Conservation (phyloP, 2,797 vertebrate genomes). For the Calcarius lapponicus region DNA sequence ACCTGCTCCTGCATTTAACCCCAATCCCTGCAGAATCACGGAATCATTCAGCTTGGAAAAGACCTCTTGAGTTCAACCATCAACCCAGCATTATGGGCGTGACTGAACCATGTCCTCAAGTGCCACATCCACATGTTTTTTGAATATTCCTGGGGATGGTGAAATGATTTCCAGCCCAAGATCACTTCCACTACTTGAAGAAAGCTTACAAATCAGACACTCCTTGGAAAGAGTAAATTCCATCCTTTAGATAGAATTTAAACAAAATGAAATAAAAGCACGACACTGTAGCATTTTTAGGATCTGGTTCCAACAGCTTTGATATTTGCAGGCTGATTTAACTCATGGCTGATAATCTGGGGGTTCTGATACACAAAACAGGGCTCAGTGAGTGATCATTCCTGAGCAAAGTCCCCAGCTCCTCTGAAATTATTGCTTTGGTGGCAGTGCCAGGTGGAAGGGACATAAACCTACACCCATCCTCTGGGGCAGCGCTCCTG, state of each 20-base stretch:
- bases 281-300: not conserved
- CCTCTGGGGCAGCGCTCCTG: rapidly evolving
- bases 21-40: not conserved
- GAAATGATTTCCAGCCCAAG: not conserved
- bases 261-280: not conserved
- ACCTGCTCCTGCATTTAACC: not conserved
- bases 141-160: not conserved
- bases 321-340: not conserved
- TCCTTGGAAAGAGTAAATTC: not conserved
- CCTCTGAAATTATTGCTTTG: not conserved
- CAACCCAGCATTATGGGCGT: not conserved
- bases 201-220: not conserved
- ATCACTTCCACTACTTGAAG: not conserved
- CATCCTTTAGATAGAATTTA: not conserved
- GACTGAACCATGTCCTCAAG: not conserved
- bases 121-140: not conserved
- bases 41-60: not conserved
- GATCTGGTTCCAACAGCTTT: not conserved
- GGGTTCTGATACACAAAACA: not conserved
- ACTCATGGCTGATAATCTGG: not conserved
- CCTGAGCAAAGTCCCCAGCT: not conserved
- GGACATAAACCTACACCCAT: not conserved
- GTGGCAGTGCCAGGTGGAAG: not conserved
- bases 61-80: not conserved
- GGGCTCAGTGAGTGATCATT: not conserved